Conservation (phyloP, 2,888 invertebrate genomes). For the Drosophila multiciliata region DNA sequence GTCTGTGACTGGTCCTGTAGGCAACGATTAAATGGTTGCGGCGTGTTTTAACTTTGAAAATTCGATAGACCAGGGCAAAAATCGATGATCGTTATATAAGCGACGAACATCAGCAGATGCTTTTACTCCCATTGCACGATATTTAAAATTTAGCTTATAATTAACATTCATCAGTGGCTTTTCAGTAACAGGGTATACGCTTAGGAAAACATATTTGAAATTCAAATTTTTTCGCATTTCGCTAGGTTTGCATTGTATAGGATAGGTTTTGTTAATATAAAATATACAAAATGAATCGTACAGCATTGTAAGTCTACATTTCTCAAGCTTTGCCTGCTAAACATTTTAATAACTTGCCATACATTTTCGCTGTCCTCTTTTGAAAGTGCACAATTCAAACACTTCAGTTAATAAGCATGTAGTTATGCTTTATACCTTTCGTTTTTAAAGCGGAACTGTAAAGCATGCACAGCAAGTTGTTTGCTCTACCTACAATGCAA, state of each 20-base stretch:
- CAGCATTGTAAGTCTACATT: slow-evolving; percentile 18
- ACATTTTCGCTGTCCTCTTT: slow-evolving; percentile 27
- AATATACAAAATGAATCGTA: slow-evolving; percentile 20
- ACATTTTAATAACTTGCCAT: slow-evolving; percentile 11
- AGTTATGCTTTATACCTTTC: slow-evolving; percentile 7
- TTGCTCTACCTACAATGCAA: slow-evolving; percentile 19
- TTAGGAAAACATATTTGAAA: slow-evolving; percentile 39
- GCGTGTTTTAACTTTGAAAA: slow-evolving; percentile 28
- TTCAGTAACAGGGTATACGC: slow-evolving; percentile 11
- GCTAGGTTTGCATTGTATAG: slow-evolving; percentile 1
- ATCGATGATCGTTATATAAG: slow-evolving; percentile 37
- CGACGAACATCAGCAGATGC: slow-evolving; percentile 14
- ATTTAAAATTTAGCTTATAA: slow-evolving; percentile 46
- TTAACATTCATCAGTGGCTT: slow-evolving; percentile 44
- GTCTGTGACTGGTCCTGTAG: slow-evolving; percentile 8
- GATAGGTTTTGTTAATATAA: slow-evolving; percentile 3
- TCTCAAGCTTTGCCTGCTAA: slow-evolving; percentile 31
- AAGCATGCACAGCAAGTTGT: slow-evolving; percentile 14
- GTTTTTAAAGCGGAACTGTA: slow-evolving; percentile 33
- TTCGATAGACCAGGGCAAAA: slow-evolving; percentile 22
- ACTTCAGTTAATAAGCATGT: slow-evolving; percentile 9
- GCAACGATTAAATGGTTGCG: slow-evolving; percentile 17
- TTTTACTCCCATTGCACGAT: slow-evolving; percentile 43
- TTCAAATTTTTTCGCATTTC: slow-evolving; percentile 39
- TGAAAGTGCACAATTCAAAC: slow-evolving; percentile 9